Percentiles rank a stretch among this genome's conserved stretches.
Conservation (phyloP, 2,113 vertebrate species). For the Bombycilla garrulus region DNA sequence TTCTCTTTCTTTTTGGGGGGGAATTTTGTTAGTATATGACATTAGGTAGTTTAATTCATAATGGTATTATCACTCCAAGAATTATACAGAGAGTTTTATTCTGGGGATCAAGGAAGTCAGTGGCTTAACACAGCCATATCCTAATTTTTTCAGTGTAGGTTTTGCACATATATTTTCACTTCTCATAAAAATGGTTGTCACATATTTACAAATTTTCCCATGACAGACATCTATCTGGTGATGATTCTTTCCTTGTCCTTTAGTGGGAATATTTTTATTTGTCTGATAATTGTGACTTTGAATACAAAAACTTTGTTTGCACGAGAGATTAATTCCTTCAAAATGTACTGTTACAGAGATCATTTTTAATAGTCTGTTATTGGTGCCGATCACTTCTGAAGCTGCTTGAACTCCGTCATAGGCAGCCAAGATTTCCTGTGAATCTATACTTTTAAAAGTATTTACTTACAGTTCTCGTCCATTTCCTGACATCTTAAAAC, state of each 20-base stretch:
- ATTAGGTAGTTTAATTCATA: not conserved
- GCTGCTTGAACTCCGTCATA: too few relatives aligned
- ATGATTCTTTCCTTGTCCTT: not conserved
- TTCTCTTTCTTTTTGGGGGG: not conserved
- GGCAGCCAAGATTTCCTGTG: too few relatives aligned
- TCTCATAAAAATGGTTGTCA: not conserved
- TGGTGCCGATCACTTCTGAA: too few relatives aligned
- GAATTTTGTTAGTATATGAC: not conserved
- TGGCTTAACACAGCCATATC: not conserved
- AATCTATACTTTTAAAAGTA: not conserved
- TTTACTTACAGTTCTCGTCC: slow-evolving; percentile 88
- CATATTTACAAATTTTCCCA: not conserved
- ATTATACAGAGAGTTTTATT: not conserved
- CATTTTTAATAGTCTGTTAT: not conserved
- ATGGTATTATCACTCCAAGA: not conserved
- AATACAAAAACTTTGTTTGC: not conserved
- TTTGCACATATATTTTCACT: not conserved
- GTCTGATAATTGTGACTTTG: not conserved
- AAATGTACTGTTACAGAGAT: not conserved
- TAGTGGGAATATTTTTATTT: not conserved
- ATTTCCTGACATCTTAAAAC: slow-evolving; percentile 94
- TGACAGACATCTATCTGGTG: not conserved
- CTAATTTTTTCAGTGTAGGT: not conserved
- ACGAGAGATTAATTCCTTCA: not conserved
- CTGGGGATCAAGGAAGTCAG: not conserved